Evolutionary conservation across 2,888 invertebrate genomes (phyloP).

Genomic region (Phaedon cochleariae): DNA sequence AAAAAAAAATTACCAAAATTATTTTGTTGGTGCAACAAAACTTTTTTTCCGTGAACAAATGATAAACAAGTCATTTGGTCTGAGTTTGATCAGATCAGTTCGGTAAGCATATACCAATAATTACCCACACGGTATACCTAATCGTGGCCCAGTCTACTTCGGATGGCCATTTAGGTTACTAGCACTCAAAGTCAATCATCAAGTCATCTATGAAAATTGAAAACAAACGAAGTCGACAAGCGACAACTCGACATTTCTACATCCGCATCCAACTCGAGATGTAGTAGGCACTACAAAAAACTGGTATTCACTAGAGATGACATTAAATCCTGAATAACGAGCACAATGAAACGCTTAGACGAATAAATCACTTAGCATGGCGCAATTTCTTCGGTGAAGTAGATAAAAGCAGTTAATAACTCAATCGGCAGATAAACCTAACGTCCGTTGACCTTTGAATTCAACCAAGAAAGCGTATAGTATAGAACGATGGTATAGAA

Average conservation of each 20-base stretch:
- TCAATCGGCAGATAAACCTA: neutral
- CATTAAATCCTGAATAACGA: neutral
- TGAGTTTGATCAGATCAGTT: too few relatives aligned
- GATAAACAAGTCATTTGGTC: too few relatives aligned
- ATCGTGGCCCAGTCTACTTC: neutral
- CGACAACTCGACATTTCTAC: neutral
- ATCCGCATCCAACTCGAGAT: neutral
- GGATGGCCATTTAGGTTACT: neutral
- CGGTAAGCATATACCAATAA: too few relatives aligned
- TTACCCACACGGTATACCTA: too few relatives aligned
- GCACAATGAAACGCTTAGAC: neutral
- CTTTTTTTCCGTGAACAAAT: too few relatives aligned
- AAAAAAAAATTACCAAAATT: too few relatives aligned
- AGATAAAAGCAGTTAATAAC: too few relatives aligned
- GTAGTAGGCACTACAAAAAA: neutral
- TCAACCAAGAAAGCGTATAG: too few relatives aligned
- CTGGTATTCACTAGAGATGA: neutral
- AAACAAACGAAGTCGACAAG: neutral
- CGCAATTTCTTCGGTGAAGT: neutral
- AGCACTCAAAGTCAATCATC: neutral
- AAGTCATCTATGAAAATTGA: neutral
- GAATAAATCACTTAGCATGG: neutral
- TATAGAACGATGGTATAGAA: too few relatives aligned
- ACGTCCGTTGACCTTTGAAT: neutral
- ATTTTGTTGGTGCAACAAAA: too few relatives aligned